These are phyloP conservation scores for Macroramphosus scolopax DNA, from an alignment of 2,797 vertebrate genomes.

Conservation along the genomic window DNA sequence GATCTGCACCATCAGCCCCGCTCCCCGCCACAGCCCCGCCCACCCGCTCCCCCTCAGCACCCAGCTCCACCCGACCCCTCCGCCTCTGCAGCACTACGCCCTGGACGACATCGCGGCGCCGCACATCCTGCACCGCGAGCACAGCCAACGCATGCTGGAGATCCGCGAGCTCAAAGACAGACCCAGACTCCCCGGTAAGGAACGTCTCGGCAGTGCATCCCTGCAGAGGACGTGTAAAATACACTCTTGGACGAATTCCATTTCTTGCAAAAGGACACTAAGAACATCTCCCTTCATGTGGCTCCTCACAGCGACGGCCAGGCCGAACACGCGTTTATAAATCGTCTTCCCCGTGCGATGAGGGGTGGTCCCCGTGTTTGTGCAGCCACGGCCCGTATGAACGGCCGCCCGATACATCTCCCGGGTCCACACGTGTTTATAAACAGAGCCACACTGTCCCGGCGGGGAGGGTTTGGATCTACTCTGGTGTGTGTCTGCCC, in stretches of 20 bases:
- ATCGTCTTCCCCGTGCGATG: conserved; percentile 27
- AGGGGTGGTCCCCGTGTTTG: conserved; percentile 66
- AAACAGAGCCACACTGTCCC: conserved; percentile 70
- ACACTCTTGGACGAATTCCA: no score
- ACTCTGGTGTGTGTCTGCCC: conserved; percentile 66
- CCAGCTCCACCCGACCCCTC: conserved; percentile 94
- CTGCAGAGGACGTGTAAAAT: no score
- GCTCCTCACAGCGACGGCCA: no score
- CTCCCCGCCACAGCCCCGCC: conserved; percentile 94
- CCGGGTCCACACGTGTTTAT: conserved; percentile 48
- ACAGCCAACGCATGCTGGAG: conserved; percentile 87
- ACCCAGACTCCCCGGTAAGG: conserved; percentile 80
- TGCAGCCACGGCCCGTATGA: conserved; percentile 22
- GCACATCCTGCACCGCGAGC: conserved; percentile 86
- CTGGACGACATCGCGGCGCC: conserved; percentile 93
- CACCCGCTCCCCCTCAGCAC: conserved; percentile 86
- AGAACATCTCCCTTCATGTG: no score
- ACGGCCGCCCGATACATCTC: conserved; percentile 34
- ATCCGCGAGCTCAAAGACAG: conserved; percentile 91
- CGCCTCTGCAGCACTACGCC: conserved; percentile 95
- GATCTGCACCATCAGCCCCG: conserved; percentile 97
- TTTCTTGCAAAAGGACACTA: no score
- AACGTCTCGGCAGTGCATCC: no score
- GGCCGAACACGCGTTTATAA: background rate
- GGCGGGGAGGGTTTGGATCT: conserved; percentile 46